phyloP scores from a whole-genome alignment of 2,888 invertebrate genomes.

The Eupithecia centaureata region DNA sequence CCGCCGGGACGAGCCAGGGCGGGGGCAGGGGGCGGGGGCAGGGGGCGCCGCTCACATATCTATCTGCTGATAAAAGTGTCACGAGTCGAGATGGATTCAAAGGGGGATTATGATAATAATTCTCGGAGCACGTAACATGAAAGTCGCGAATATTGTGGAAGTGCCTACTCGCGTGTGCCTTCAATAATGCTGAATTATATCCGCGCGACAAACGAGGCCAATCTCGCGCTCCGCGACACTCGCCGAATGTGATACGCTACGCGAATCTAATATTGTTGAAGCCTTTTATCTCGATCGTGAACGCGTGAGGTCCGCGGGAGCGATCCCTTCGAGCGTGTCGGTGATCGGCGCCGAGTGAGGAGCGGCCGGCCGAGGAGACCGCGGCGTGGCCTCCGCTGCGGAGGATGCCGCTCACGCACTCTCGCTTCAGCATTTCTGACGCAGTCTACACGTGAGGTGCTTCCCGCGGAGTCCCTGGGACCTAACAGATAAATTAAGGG shows the following conservation, averaged over 20 bases:
- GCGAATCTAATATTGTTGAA: background rate
- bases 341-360: background rate
- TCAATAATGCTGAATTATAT: slow-evolving; percentile 35
- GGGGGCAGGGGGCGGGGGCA: background rate
- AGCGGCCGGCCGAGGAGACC: too few relatives aligned
- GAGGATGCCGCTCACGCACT: too few relatives aligned
- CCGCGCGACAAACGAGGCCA: slow-evolving; percentile 23
- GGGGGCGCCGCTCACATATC: background rate
- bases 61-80: slow-evolving; percentile 51
- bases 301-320: background rate
- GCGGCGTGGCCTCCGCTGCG: too few relatives aligned
- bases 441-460: too few relatives aligned
- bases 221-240: slow-evolving; percentile 8
- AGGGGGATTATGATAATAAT: slow-evolving; percentile 56
- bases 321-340: background rate
- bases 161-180: slow-evolving; percentile 33
- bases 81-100: slow-evolving; percentile 48
- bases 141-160: slow-evolving; percentile 42
- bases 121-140: slow-evolving; percentile 51
- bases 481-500: too few relatives aligned
- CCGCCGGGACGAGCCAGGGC: too few relatives aligned
- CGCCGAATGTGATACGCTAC: background rate
- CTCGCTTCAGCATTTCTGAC: too few relatives aligned
- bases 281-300: background rate
- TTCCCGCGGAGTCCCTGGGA: too few relatives aligned